Percentiles rank a stretch among this genome's conserved stretches.
These are phyloP conservation scores for Lophius americanus DNA, from an alignment of 2,797 vertebrate species.

Conservation along the genomic window DNA sequence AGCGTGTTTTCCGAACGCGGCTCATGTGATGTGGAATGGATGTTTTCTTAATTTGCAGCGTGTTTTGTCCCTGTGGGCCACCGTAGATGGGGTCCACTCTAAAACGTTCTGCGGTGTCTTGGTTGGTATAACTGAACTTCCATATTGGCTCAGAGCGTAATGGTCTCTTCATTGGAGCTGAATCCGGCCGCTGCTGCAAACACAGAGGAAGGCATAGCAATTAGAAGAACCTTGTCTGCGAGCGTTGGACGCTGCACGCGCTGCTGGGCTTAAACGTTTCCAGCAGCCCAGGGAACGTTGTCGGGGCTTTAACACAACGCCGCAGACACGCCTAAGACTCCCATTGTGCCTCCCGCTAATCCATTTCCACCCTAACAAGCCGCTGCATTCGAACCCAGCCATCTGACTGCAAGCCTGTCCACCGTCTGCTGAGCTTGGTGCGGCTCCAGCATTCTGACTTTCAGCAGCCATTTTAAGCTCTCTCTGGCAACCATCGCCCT, in stretches of 20 bases:
- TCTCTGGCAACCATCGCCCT: slow-evolving; percentile 53
- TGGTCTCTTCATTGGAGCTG: slow-evolving; percentile 64
- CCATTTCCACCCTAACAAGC: slow-evolving; percentile 82
- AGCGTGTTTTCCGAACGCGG: too few species aligned
- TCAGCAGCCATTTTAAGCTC: slow-evolving; percentile 78
- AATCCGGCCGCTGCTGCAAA: slow-evolving; percentile 65
- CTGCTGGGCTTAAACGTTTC: slow-evolving; percentile 80
- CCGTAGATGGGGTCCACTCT: too few species aligned
- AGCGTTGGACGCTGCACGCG: slow-evolving; percentile 76
- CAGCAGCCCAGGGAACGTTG: slow-evolving; percentile 71
- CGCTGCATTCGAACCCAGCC: slow-evolving; percentile 74
- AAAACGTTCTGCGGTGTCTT: too few species aligned
- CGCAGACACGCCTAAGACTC: slow-evolving; percentile 78
- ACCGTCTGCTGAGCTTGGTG: slow-evolving; percentile 76
- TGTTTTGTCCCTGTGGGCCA: too few species aligned
- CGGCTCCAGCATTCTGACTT: slow-evolving; percentile 73
- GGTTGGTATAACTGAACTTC: too few species aligned
- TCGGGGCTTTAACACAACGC: slow-evolving; percentile 76
- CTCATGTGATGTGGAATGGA: too few species aligned
- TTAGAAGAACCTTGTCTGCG: slow-evolving; percentile 71
- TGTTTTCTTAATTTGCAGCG: too few species aligned
- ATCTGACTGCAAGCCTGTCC: slow-evolving; percentile 70
- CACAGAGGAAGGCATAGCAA: slow-evolving; percentile 72
- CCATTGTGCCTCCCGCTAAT: slow-evolving; percentile 79
- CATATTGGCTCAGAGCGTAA: too few species aligned